Conservation (phyloP, 1,140 invertebrate species). For the Ceratina calcarata region DNA sequence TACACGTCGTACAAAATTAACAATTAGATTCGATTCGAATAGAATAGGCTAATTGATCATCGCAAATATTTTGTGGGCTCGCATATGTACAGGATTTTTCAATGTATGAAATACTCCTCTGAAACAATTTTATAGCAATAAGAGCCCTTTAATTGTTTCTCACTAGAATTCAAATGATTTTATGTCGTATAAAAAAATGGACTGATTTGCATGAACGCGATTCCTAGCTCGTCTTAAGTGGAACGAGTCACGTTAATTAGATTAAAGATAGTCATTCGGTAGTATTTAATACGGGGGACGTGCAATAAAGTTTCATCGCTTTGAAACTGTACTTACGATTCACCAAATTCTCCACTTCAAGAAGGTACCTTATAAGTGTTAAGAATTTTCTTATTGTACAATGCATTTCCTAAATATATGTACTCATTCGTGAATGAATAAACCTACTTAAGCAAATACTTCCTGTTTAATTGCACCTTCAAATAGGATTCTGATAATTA, state of each 20-base stretch:
- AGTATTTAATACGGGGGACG: conserved; percentile 58
- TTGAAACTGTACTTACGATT: conserved; percentile 24
- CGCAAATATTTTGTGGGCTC: too few relatives aligned
- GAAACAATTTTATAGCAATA: too few relatives aligned
- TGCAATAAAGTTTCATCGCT: conserved; percentile 57
- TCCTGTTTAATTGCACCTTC: neutral
- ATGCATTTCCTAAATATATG: conserved; percentile 42
- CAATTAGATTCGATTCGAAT: neutral
- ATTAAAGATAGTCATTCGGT: conserved; percentile 29
- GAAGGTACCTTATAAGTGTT: conserved; percentile 75
- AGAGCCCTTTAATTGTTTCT: too few relatives aligned
- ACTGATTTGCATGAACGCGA: too few relatives aligned
- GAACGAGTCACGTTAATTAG: conserved; percentile 10
- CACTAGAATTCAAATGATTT: too few relatives aligned
- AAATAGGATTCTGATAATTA: too few relatives aligned
- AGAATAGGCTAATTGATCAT: neutral
- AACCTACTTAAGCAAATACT: neutral
- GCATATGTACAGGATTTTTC: too few relatives aligned
- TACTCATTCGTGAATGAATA: conserved; percentile 24
- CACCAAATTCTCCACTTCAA: conserved; percentile 74
- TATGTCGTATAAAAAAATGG: too few relatives aligned
- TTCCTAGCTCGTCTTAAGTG: conserved; percentile 11
- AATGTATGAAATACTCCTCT: too few relatives aligned
- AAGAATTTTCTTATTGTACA: conserved; percentile 17
- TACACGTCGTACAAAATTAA: conserved; percentile 60